Evolutionary conservation across 2,888 invertebrate species (phyloP), one percentile per base, ranked within the genome.

Genomic region (Cantharis rustica): DNA sequence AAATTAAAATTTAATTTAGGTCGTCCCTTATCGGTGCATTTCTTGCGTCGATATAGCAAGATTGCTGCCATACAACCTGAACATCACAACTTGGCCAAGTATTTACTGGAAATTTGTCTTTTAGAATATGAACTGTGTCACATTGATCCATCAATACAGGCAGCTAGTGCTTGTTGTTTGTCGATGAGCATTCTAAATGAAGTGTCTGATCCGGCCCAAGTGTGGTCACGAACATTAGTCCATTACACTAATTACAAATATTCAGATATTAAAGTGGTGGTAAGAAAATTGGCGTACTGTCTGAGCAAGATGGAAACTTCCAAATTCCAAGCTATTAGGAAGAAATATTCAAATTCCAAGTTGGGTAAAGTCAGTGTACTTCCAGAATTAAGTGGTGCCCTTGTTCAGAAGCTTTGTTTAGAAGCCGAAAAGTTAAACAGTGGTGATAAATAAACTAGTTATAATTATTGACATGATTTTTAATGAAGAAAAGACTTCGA

Each of bases 11-110:
- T 94, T 87, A 93, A 93, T 81, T 90, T 99, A 73, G 95, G 96
- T 9, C 91, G 95, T 81, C 98, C 99, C 0, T 90, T 96, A 76
- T 95, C 97, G 0, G 90, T 98, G 61, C 95, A 95, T 84, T 99
- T 99, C 86, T 90, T 98, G 63, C 91, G 98, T 79, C 93, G 98
- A 89, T 91, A 90, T 82, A 89, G 90, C 9, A 91, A 91, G 84
- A 91, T 92, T 10, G 91, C 91, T 0, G 89, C 90, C 68, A 95
- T 95, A 69, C 89, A 90, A 69, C 90, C 91, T 17, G 86, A 89
- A 47, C 84, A 86, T 16, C 86, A 87, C 74, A 75, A 75, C 72
- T 89, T 96, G 87, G 95, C 96, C 13, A 98, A 99, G 89, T 99
- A 97, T 87, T 92, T 98, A 75, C 91, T 97, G 84, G 98, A 99